These are phyloP conservation scores for Drosophila algonquin DNA, from an alignment of 2,888 invertebrate species.

Conservation along the genomic window DNA sequence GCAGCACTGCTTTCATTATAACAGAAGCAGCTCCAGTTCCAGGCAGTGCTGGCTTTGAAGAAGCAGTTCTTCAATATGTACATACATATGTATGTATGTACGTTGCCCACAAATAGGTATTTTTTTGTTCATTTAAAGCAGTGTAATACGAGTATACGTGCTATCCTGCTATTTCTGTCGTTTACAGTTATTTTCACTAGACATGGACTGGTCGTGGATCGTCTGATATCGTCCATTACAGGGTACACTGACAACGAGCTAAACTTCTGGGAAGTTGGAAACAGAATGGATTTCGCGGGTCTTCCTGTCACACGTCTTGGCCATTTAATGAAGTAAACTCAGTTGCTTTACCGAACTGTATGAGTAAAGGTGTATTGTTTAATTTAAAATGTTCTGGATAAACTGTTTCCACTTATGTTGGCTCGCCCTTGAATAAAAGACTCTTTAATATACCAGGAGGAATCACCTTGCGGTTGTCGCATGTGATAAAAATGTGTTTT, in stretches of 20 bases:
- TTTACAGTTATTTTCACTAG: no score
- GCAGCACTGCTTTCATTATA: not conserved
- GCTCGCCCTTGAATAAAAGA: no score
- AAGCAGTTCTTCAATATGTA: not conserved
- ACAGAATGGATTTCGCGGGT: not conserved
- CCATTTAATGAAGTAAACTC: not conserved
- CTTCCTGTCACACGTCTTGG: not conserved
- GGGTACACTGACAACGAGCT: not conserved
- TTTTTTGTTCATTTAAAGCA: not conserved
- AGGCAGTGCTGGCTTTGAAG: not conserved
- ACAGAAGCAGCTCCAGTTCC: not conserved
- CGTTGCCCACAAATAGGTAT: no score
- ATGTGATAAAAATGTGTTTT: no score
- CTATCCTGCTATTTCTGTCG: no score
- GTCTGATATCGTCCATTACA: no score
- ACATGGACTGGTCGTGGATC: no score
- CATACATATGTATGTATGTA: no score
- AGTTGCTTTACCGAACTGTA: not conserved
- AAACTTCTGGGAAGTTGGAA: not conserved
- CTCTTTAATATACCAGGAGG: no score
- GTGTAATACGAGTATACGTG: not conserved
- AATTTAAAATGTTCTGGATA: not conserved
- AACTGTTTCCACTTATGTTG: no score
- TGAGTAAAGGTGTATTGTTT: no score
- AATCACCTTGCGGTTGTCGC: no score